These are phyloP conservation scores for Orbicella faveolata DNA, from an alignment of 64 coral and sea anemone genomes.

Conservation along the genomic window DNA sequence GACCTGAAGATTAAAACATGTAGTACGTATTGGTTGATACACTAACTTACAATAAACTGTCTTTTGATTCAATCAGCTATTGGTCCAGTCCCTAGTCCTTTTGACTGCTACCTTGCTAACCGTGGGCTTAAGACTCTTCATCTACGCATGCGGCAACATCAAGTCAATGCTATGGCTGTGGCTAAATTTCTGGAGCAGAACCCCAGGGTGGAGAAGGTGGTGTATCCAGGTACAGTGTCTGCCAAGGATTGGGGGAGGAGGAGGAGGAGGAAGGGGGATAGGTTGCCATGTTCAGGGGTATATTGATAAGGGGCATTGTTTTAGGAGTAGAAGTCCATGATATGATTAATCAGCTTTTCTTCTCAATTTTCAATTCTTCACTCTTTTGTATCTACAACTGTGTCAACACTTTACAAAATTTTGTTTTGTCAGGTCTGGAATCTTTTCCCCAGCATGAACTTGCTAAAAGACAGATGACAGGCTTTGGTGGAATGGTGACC, in stretches of 20 bases:
- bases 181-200: slow-evolving; percentile 81
- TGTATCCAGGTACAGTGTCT: slow-evolving; percentile 73
- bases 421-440: slow-evolving; percentile 55
- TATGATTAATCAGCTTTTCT: too few relatives aligned
- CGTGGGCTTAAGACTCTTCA: slow-evolving; percentile 92
- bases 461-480: slow-evolving; percentile 94
- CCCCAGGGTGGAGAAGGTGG: slow-evolving; percentile 65
- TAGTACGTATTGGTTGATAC: too few relatives aligned
- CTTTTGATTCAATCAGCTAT: slow-evolving; percentile 50
- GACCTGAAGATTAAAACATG: too few relatives aligned
- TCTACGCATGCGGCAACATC: slow-evolving; percentile 80
- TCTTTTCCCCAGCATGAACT: slow-evolving; percentile 94
- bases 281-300: neutral
- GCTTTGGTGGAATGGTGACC: slow-evolving; percentile 98
- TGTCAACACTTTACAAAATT: neutral
- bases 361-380: too few relatives aligned
- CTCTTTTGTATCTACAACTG: too few relatives aligned
- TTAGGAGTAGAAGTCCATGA: too few relatives aligned
- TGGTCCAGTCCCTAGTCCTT: slow-evolving; percentile 90
- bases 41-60: neutral
- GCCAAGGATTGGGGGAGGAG: too few relatives aligned
- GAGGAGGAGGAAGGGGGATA: neutral
- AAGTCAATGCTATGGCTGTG: slow-evolving; percentile 82
- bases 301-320: too few relatives aligned
- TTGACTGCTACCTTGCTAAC: slow-evolving; percentile 89